Evolutionary conservation across 2,888 invertebrate genomes (phyloP), one percentile per base, ranked within the genome.

Genomic region (Myopa tessellatipennis): DNA sequence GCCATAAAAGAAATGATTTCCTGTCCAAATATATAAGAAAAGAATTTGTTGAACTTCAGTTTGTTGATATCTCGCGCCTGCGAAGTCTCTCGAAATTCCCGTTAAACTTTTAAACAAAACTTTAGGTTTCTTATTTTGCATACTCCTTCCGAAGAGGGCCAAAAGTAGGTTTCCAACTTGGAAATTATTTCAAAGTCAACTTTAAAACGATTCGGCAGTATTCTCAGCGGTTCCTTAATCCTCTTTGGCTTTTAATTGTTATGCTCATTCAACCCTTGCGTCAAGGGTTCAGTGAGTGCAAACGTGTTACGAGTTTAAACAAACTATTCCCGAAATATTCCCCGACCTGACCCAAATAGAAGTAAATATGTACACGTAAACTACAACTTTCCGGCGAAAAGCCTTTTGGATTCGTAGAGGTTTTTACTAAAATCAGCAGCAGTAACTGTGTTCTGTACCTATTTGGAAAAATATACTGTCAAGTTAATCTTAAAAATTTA

Each of bases 111-210:
- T 61, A 16, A 73, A n/a, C 40, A 58, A 12, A 71, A 36, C 55
- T 71, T 58, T 18, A 5, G 5, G 45, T 40, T 55, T 38, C 58
- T 36, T 38, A 38, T 45, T 68, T 26, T 68, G 50, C 40, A 63
- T 16, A 58, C 58, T 63, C 38, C 40, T 67, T 67, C 40, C 14
- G 12, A 67, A 40, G 38, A 16, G 38, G 67, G 40, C 38, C n/a
- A 12, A 60, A 72, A 38, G 34, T 72, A 72, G 36, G 38, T 72
- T 72, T 58, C 36, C 26, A 65, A 74, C 74, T 74, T 74, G 55
- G 34, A 65, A 74, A 74, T 72, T 34, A 72, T 72, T 58, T 72
- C 72, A 72, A 72, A 72, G 72, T 72, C 60, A 72, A 60, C 18
- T 60, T 72, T 16, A 55, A 72, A 70, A 10, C 69, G 36, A 58